These are phyloP conservation scores for Schrankia costaestrigalis DNA, from an alignment of 2,888 invertebrate genomes.

Conservation along the genomic window DNA sequence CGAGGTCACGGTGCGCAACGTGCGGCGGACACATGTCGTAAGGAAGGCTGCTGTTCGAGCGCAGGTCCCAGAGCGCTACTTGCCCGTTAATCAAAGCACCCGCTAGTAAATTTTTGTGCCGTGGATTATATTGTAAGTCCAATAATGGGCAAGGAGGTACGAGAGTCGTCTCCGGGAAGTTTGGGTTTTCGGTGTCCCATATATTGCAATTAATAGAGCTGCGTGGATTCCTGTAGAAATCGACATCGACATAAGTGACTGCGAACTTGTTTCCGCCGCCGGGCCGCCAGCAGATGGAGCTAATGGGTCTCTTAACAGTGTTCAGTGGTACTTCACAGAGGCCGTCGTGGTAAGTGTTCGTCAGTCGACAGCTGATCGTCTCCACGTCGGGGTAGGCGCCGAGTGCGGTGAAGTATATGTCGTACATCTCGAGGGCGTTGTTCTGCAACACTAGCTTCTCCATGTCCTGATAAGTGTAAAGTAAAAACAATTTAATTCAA, in stretches of 20 bases:
- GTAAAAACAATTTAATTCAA: too few species aligned
- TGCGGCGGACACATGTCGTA: slow-evolving; percentile 87
- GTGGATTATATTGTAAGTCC: slow-evolving; percentile 91
- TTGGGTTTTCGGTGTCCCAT: slow-evolving; percentile 95
- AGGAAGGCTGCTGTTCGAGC: slow-evolving; percentile 83
- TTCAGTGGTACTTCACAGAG: slow-evolving; percentile 58
- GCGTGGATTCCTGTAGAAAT: slow-evolving; percentile 51
- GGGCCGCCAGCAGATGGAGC: slow-evolving; percentile 92
- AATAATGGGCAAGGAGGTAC: slow-evolving; percentile 86
- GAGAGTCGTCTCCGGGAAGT: slow-evolving; percentile 83
- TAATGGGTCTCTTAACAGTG: slow-evolving; percentile 81
- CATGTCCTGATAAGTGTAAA: slow-evolving; percentile 78
- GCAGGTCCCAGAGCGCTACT: slow-evolving; percentile 87
- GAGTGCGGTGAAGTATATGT: slow-evolving; percentile 90
- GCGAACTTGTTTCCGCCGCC: slow-evolving; percentile 90
- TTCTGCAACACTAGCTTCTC: slow-evolving; percentile 94
- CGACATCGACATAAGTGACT: slow-evolving; percentile 89
- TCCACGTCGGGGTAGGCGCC: slow-evolving; percentile 83
- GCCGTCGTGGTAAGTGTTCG: slow-evolving; percentile 89
- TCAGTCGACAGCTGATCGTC: slow-evolving; percentile 84
- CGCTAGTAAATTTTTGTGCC: slow-evolving; percentile 84
- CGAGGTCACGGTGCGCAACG: slow-evolving; percentile 92
- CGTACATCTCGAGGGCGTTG: slow-evolving; percentile 95
- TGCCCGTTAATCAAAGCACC: slow-evolving; percentile 86
- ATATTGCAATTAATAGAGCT: slow-evolving; percentile 76